A percentile compares a stretch with the other conserved stretches of the same genome.
Evolutionary conservation across 2,888 invertebrate genomes (phyloP).

Genomic region (Adelphocoris suturalis): DNA sequence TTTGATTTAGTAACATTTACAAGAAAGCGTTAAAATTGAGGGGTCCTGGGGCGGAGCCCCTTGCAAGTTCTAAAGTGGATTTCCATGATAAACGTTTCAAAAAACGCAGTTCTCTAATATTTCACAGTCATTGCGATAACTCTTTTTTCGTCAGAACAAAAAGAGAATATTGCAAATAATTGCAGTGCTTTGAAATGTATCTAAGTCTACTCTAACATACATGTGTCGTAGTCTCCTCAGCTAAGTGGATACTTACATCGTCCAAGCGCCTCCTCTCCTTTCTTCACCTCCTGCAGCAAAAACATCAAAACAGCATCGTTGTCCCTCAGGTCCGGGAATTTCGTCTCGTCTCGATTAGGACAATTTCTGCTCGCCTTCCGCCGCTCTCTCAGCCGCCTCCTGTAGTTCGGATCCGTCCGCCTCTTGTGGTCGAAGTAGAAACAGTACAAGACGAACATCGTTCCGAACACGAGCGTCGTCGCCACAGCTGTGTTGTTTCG

Average conservation of each 20-base stretch:
- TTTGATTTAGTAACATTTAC: too few species aligned
- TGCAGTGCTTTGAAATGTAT: too few species aligned
- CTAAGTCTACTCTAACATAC: too few species aligned
- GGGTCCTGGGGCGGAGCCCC: too few species aligned
- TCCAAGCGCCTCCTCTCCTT: slow-evolving; percentile 43
- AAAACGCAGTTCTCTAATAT: too few species aligned
- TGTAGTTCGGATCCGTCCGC: slow-evolving; percentile 57
- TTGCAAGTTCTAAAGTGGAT: too few species aligned
- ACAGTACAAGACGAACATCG: slow-evolving; percentile 55
- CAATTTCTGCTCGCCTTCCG: neutral
- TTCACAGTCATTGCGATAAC: too few species aligned
- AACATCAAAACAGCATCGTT: slow-evolving; percentile 46
- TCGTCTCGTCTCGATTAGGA: neutral
- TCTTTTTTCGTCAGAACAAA: too few species aligned
- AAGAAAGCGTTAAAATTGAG: too few species aligned
- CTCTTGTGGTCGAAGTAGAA: slow-evolving; percentile 62
- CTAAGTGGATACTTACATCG: neutral
- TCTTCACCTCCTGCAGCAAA: slow-evolving; percentile 38
- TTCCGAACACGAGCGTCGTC: neutral
- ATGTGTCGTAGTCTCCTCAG: too few species aligned
- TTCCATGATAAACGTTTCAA: too few species aligned
- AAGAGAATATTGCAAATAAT: too few species aligned
- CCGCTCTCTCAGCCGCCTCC: slow-evolving; percentile 45
- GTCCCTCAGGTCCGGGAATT: slow-evolving; percentile 58
- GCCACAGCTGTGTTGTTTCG: neutral